Conservation (phyloP, 2,797 vertebrate species). For the Mus spretus region DNA sequence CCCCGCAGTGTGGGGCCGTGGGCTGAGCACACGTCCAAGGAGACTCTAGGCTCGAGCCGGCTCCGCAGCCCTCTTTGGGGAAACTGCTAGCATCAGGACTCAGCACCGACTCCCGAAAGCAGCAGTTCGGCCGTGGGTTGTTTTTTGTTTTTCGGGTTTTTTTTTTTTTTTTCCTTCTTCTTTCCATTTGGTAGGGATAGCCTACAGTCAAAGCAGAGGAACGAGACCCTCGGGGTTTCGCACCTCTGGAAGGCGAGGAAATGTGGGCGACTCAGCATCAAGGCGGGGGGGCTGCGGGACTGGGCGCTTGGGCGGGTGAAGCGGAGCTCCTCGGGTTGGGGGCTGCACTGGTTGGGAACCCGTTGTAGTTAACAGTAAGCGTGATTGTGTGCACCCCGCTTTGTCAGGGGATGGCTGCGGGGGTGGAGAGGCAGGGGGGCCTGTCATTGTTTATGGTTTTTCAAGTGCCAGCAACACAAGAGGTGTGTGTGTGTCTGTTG, state of each 20-base stretch:
- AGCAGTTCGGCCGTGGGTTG: neutral
- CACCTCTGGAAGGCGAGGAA: neutral
- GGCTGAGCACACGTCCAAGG: conserved; percentile 34
- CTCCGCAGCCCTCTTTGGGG: neutral
- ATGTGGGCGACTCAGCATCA: conserved; percentile 40
- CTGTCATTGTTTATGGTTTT: conserved; percentile 79
- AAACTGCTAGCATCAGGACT: neutral
- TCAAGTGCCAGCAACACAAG: conserved; percentile 29
- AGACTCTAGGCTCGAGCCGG: neutral
- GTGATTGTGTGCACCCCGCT: conserved; percentile 58
- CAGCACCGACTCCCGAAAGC: neutral
- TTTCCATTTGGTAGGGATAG: neutral
- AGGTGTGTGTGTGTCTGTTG: conserved; percentile 41
- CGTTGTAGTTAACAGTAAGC: conserved; percentile 59
- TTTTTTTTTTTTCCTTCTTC: neutral
- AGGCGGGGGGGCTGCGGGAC: neutral
- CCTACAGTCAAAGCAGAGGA: neutral
- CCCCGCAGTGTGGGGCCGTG: no score
- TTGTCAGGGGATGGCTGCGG: conserved; percentile 66
- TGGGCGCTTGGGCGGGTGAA: neutral
- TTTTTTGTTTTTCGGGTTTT: no score
- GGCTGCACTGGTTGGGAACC: conserved; percentile 53
- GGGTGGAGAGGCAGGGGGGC: conserved; percentile 58
- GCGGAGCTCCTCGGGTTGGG: conserved; percentile 16
- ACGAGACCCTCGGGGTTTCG: neutral